phyloP scores from a whole-genome alignment of 1,140 invertebrate genomes.

The Drosophila virilis region DNA sequence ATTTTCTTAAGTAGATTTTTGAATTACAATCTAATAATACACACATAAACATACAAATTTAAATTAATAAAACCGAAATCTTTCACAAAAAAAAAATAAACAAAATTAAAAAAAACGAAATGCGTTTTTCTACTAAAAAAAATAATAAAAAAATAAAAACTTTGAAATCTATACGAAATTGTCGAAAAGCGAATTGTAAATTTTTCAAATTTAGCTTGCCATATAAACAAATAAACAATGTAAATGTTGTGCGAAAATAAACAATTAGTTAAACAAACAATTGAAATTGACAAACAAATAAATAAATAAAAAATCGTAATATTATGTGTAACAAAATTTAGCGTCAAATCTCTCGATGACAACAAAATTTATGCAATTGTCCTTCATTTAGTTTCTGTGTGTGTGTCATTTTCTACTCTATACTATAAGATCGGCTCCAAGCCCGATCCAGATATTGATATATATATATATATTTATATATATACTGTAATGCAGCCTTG shows the following conservation, averaged over 20 bases:
- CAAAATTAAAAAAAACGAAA: too few relatives aligned
- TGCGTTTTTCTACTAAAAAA: too few relatives aligned
- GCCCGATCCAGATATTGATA: slow-evolving; percentile 1
- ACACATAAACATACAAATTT: slow-evolving; percentile 28
- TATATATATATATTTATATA: too few relatives aligned
- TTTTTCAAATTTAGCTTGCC: slow-evolving; percentile 66
- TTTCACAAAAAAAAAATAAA: slow-evolving; percentile 58
- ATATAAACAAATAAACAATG: slow-evolving; percentile 35
- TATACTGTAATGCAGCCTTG: slow-evolving; percentile 18
- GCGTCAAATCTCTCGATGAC: slow-evolving; percentile 17
- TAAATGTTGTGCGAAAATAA: slow-evolving; percentile 54
- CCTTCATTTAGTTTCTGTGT: slow-evolving; percentile 42
- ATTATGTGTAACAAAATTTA: slow-evolving; percentile 28
- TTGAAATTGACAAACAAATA: slow-evolving; percentile 2
- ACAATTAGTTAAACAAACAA: slow-evolving; percentile 32
- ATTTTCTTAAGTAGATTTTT: slow-evolving; percentile 80
- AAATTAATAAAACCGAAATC: neutral
- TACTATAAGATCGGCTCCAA: slow-evolving; percentile 7
- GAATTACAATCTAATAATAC: slow-evolving; percentile 71
- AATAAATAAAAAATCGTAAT: neutral
- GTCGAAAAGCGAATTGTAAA: slow-evolving; percentile 59
- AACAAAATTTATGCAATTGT: slow-evolving; percentile 14
- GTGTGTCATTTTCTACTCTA: slow-evolving; percentile 21
- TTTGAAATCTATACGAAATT: slow-evolving; percentile 2
- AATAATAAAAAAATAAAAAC: slow-evolving; percentile 13